Percentiles rank a stretch among this genome's conserved stretches.
These are phyloP conservation scores for Urosaurus nigricauda DNA, from an alignment of 2,797 vertebrate species.

Conservation along the genomic window DNA sequence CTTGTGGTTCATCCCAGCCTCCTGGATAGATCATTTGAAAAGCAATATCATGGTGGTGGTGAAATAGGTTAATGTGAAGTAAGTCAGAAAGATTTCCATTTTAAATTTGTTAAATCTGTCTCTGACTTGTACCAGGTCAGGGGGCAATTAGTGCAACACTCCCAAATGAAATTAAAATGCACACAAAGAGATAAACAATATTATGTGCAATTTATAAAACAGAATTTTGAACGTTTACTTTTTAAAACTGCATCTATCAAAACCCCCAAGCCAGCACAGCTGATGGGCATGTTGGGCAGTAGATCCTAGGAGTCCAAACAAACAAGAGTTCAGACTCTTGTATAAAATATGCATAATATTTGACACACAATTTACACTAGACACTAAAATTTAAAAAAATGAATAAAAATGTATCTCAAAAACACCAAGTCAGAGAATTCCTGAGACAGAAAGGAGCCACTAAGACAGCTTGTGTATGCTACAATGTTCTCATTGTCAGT, in stretches of 20 bases:
- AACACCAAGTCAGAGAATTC: neutral
- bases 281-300: too few species aligned
- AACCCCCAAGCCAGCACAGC: too few species aligned
- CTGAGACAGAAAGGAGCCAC: constrained; percentile 2
- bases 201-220: too few species aligned
- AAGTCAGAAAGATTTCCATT: neutral
- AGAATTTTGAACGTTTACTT: too few species aligned
- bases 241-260: too few species aligned
- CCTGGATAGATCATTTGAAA: neutral
- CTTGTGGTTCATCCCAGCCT: neutral
- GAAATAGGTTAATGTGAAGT: neutral
- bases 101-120: neutral
- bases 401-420: neutral
- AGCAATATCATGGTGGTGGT: neutral
- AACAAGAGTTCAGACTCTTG: too few species aligned
- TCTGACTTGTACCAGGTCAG: neutral
- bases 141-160: neutral
- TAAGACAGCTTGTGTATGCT: neutral
- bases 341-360: too few species aligned
- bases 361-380: neutral
- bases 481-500: neutral
- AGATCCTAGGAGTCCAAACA: too few species aligned
- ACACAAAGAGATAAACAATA: neutral
- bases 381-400: neutral
- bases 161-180: neutral